Evolutionary conservation across 2,797 vertebrate genomes (phyloP).

Genomic region (Halcyon chelicuti): DNA sequence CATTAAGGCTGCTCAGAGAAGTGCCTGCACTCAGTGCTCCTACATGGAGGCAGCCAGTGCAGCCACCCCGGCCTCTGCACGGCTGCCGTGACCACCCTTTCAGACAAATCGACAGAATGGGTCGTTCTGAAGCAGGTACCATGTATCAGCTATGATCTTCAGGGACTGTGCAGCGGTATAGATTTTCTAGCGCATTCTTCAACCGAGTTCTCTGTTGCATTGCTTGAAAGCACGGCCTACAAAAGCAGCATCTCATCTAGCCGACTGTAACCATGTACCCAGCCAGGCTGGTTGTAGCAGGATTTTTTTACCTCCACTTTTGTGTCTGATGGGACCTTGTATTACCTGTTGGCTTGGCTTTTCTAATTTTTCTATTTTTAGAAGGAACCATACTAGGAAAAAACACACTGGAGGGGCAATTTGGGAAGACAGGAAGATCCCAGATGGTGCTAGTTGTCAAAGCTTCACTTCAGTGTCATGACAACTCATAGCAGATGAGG

Average conservation of each 20-base stretch:
- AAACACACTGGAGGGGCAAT: slow-evolving; percentile 6
- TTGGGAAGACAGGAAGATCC: slow-evolving; percentile 30
- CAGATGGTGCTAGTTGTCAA: slow-evolving; percentile 43
- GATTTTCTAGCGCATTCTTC: neutral
- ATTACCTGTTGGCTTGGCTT: neutral
- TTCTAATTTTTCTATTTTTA: slow-evolving; percentile 35
- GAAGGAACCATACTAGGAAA: neutral
- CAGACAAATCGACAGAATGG: neutral
- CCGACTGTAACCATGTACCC: neutral
- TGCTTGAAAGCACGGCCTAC: neutral
- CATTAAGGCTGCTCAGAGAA: neutral
- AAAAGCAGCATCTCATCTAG: neutral
- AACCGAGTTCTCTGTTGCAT: neutral
- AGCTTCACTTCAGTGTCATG: slow-evolving; percentile 1
- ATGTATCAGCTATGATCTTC: fast-evolving
- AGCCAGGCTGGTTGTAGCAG: fast-evolving
- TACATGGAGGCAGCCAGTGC: fast-evolving
- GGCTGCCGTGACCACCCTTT: neutral
- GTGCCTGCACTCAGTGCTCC: neutral
- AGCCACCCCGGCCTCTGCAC: neutral
- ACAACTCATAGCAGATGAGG: slow-evolving; percentile 40
- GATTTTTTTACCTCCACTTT: neutral
- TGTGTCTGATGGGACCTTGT: neutral
- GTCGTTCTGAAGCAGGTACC: neutral
- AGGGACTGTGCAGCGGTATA: neutral